These are phyloP conservation scores for Timema cristinae DNA, from an alignment of 2,888 invertebrate species.

Conservation along the genomic window DNA sequence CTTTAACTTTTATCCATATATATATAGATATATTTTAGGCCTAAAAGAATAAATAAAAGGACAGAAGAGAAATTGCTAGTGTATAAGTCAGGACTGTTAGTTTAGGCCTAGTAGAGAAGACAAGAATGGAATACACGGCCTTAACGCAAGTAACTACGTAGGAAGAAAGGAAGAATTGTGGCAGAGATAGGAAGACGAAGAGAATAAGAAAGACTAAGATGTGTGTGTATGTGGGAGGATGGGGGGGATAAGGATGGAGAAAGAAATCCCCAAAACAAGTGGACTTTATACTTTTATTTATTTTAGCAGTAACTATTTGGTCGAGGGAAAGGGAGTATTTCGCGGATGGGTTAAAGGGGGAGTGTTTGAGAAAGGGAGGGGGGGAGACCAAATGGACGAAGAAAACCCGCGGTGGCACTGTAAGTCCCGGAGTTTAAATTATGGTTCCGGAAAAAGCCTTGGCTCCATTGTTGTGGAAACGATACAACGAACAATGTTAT, in stretches of 20 bases:
- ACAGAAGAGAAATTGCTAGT: too few relatives aligned
- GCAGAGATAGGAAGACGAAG: background rate
- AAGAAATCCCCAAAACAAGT: constrained; percentile 16
- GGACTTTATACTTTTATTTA: constrained; percentile 24
- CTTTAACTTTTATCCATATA: too few relatives aligned
- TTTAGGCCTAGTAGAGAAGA: too few relatives aligned
- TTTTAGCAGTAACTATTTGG: constrained; percentile 21
- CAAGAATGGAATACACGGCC: too few relatives aligned
- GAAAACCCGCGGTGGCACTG: background rate
- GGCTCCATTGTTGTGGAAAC: constrained; percentile 20
- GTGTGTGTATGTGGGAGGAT: background rate
- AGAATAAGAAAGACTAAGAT: too few relatives aligned
- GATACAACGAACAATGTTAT: background rate
- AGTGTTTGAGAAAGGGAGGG: background rate
- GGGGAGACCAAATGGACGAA: background rate
- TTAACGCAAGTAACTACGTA: background rate
- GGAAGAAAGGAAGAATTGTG: background rate
- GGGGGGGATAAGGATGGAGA: background rate
- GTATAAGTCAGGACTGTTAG: too few relatives aligned
- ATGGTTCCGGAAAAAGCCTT: constrained; percentile 17
- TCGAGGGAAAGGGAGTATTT: too few relatives aligned
- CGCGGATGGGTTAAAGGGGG: too few relatives aligned
- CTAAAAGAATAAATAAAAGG: too few relatives aligned
- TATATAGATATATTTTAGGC: too few relatives aligned
- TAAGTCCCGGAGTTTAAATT: constrained; percentile 17